phyloP scores from a whole-genome alignment of 2,797 vertebrate species.

The Nannoperca australis region DNA sequence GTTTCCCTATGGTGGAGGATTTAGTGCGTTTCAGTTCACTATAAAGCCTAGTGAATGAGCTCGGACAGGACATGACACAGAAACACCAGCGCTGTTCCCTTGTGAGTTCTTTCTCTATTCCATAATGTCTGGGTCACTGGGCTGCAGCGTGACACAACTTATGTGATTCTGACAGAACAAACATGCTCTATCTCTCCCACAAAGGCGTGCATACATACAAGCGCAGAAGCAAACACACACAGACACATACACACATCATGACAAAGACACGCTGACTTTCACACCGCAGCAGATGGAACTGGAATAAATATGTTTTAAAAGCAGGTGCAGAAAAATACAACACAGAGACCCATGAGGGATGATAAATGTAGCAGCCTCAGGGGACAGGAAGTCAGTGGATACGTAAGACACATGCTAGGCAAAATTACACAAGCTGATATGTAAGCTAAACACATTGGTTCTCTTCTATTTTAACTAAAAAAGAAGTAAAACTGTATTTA shows the following conservation, averaged over 20 bases:
- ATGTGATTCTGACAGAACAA: slow-evolving; percentile 51
- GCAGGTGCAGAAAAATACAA: slow-evolving; percentile 22
- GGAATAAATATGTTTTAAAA: slow-evolving; percentile 22
- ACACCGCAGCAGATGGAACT: slow-evolving; percentile 35
- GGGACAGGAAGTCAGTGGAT: slow-evolving; percentile 17
- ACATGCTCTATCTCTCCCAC: slow-evolving; percentile 51
- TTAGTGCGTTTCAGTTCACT: not conserved
- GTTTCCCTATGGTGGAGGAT: not conserved
- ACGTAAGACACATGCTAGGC: not conserved
- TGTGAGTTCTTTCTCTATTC: not conserved
- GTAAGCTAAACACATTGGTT: not conserved
- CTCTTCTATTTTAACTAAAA: not conserved
- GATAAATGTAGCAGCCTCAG: slow-evolving; percentile 3
- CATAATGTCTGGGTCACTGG: slow-evolving; percentile 42
- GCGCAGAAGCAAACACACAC: not conserved
- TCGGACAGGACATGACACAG: slow-evolving; percentile 12
- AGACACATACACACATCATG: not conserved
- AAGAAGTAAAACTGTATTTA: not conserved
- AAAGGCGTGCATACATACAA: slow-evolving; percentile 26
- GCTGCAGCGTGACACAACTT: slow-evolving; percentile 39
- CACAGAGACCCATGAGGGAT: not conserved
- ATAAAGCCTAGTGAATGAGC: slow-evolving; percentile 10
- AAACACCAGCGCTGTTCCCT: slow-evolving; percentile 7
- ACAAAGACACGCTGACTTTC: slow-evolving; percentile 14
- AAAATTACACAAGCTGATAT: not conserved